These are phyloP conservation scores for Vimba vimba DNA, from an alignment of 2,113 vertebrate genomes.

Conservation along the genomic window DNA sequence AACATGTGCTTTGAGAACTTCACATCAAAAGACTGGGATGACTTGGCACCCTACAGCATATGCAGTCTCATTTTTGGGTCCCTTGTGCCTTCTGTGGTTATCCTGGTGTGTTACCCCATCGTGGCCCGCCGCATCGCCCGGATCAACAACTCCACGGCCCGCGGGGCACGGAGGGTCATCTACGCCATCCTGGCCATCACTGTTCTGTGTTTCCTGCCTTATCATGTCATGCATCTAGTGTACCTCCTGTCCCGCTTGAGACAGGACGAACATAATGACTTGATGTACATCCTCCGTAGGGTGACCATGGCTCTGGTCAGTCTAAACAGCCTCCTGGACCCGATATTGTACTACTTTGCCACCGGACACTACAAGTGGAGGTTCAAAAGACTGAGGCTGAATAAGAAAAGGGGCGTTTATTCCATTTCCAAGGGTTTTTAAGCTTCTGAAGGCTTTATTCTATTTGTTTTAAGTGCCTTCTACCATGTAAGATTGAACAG, in stretches of 20 bases:
- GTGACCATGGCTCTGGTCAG: slow-evolving; percentile 76
- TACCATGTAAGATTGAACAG: not conserved
- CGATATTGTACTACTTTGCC: slow-evolving; percentile 79
- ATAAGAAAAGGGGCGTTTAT: slow-evolving; percentile 65
- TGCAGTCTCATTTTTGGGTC: slow-evolving; percentile 74
- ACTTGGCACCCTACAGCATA: slow-evolving; percentile 63
- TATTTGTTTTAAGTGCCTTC: not conserved
- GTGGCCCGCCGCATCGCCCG: slow-evolving; percentile 66
- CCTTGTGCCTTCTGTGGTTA: slow-evolving; percentile 70
- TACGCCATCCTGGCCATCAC: slow-evolving; percentile 77
- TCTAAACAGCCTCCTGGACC: slow-evolving; percentile 83
- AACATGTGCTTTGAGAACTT: slow-evolving; percentile 80
- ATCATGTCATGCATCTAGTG: slow-evolving; percentile 75
- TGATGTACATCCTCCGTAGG: slow-evolving; percentile 68
- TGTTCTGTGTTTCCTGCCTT: slow-evolving; percentile 81
- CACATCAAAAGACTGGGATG: slow-evolving; percentile 63
- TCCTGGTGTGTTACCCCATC: slow-evolving; percentile 77
- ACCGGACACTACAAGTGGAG: slow-evolving; percentile 70
- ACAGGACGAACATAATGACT: slow-evolving; percentile 32
- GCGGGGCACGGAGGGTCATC: slow-evolving; percentile 77
- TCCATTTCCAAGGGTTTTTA: slow-evolving; percentile 47
- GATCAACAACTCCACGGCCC: slow-evolving; percentile 62
- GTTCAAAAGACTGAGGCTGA: slow-evolving; percentile 42
- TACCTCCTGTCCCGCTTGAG: slow-evolving; percentile 67
- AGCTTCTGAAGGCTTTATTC: not conserved